phyloP scores from a whole-genome alignment of 2,113 vertebrate genomes.

The Megaceryle torquata region DNA sequence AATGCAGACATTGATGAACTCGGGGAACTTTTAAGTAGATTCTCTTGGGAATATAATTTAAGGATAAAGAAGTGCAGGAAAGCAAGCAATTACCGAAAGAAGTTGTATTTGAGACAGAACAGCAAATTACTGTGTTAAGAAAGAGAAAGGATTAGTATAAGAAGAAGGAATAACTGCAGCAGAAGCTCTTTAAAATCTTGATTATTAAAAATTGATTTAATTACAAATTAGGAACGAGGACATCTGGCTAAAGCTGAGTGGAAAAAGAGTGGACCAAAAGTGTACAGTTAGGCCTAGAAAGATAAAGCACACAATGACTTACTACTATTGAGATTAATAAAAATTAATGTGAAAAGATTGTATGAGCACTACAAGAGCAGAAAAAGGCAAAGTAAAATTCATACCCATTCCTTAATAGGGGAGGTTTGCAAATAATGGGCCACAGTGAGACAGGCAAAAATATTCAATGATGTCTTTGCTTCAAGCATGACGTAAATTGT shows the following conservation, averaged over 20 bases:
- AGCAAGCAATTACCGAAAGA: neutral
- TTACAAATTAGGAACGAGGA: neutral
- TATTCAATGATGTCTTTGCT: neutral
- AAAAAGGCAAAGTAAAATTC: neutral
- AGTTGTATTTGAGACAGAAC: neutral
- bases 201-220: neutral
- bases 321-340: neutral
- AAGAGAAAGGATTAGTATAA: neutral
- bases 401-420: neutral
- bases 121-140: neutral
- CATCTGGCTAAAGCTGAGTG: neutral
- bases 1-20: neutral
- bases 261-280: neutral
- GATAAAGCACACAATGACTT: neutral
- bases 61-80: neutral
- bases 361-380: neutral
- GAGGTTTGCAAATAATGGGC: neutral
- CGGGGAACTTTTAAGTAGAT: neutral
- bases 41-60: neutral
- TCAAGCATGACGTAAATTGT: neutral
- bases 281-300: neutral
- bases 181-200: neutral
- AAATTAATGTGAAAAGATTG: neutral
- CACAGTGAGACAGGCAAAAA: neutral
- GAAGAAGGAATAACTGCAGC: neutral